phyloP scores from a whole-genome alignment of 2,113 vertebrate genomes.

The Tinamus guttatus region DNA sequence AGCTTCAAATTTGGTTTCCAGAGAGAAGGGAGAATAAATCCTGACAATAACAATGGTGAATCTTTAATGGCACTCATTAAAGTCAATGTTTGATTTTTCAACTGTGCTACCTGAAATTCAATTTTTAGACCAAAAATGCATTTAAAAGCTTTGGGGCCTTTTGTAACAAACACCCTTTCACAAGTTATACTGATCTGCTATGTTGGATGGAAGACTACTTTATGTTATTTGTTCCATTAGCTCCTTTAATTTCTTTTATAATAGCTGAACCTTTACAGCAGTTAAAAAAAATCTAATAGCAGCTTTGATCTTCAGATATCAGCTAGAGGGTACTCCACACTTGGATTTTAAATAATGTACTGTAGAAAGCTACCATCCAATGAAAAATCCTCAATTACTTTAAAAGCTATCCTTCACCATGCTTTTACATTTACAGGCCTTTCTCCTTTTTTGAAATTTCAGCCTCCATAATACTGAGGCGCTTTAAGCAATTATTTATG shows the following conservation, averaged over 20 bases:
- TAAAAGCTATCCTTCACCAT: conserved; percentile 68
- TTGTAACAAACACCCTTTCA: conserved; percentile 63
- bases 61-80: conserved; percentile 75
- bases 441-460: conserved; percentile 60
- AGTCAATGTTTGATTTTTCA: conserved; percentile 69
- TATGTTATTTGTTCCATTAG: conserved; percentile 68
- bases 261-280: conserved; percentile 41
- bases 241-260: conserved; percentile 70
- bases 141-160: conserved; percentile 66
- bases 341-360: conserved; percentile 64
- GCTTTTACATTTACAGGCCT: conserved; percentile 65
- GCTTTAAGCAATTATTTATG: conserved; percentile 79
- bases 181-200: conserved; percentile 13
- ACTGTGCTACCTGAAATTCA: conserved; percentile 63
- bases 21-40: conserved; percentile 65
- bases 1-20: conserved; percentile 58
- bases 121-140: conserved; percentile 62
- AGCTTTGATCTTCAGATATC: conserved; percentile 70
- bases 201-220: conserved; percentile 44
- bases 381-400: conserved; percentile 72
- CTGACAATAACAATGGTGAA: conserved; percentile 70
- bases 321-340: conserved; percentile 54
- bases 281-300: conserved; percentile 53
- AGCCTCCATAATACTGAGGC: background rate
- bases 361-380: conserved; percentile 56